Conservation (phyloP, 2,888 invertebrate genomes). For the Hydropsyche betteni region DNA sequence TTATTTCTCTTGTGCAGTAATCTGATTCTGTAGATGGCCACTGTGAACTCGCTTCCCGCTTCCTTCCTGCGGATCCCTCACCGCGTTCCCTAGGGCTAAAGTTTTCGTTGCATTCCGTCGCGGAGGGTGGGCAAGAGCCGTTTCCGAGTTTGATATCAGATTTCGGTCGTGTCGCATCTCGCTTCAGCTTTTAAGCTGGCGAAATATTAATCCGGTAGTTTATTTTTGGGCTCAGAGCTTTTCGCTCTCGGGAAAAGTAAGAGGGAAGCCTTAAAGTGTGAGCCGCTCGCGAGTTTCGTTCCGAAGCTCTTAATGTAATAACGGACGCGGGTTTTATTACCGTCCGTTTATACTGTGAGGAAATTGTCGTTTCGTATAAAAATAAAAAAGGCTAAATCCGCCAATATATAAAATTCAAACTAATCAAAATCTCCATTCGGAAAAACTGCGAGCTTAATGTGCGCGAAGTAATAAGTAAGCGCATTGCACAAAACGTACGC, state of each 20-base stretch:
- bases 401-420: too few relatives aligned
- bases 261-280: constrained; percentile 30
- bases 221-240: constrained; percentile 42
- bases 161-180: constrained; percentile 35
- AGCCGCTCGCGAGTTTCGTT: constrained; percentile 11
- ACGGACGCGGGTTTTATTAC: constrained; percentile 7
- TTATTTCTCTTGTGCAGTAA: constrained; percentile 35
- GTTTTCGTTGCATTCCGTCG: constrained; percentile 34
- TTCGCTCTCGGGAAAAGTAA: constrained; percentile 17
- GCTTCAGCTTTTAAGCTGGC: constrained; percentile 5
- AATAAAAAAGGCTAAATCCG: too few relatives aligned
- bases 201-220: constrained; percentile 43
- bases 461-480: too few relatives aligned
- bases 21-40: constrained; percentile 30
- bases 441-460: too few relatives aligned
- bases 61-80: background rate
- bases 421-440: too few relatives aligned
- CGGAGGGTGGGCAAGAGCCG: constrained; percentile 13
- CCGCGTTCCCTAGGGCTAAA: background rate
- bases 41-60: background rate
- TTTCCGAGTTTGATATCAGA: constrained; percentile 40
- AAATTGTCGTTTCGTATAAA: too few relatives aligned
- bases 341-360: too few relatives aligned
- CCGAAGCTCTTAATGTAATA: constrained; percentile 10
- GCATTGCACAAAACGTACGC: background rate